Conservation (phyloP, 1,140 invertebrate species). For the Aphelenchoides fujianensis region DNA sequence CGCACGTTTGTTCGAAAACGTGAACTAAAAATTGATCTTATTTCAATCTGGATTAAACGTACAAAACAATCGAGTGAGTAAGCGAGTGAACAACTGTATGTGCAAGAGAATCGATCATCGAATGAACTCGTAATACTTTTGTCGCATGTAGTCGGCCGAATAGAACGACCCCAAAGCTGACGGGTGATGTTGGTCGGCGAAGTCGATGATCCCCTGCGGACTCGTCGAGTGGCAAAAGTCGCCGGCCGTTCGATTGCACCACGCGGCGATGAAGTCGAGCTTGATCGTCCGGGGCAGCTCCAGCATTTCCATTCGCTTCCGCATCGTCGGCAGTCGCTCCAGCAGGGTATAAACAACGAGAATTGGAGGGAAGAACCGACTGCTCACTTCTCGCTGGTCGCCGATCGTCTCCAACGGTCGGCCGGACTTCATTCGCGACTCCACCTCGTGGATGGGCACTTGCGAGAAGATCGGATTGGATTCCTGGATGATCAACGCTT, state of each 20-base stretch:
- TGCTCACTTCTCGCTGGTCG: not conserved
- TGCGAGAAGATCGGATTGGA: not conserved
- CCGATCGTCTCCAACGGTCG: conserved; percentile 1
- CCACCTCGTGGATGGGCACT: not conserved
- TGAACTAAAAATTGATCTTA: too few species aligned
- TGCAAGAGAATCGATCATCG: too few species aligned
- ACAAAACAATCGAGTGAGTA: too few species aligned
- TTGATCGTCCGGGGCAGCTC: not conserved
- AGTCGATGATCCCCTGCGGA: not conserved
- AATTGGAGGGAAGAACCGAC: not conserved
- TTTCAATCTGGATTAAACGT: too few species aligned
- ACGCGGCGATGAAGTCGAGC: not conserved
- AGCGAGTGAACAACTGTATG: too few species aligned
- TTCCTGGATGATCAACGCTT: not conserved
- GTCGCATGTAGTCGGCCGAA: not conserved
- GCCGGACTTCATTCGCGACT: not conserved
- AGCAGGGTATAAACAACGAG: not conserved
- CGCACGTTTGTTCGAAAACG: too few species aligned
- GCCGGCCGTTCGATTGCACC: not conserved
- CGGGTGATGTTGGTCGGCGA: not conserved
- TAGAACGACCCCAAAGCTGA: conserved; percentile 7
- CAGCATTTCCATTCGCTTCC: not conserved
- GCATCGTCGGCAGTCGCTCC: not conserved
- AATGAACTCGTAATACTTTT: too few species aligned
- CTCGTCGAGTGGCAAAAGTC: not conserved